A percentile compares a stretch with the other conserved stretches of the same genome.
Conservation (phyloP, 2,797 vertebrate genomes). For the Lophotriccus pileatus region DNA sequence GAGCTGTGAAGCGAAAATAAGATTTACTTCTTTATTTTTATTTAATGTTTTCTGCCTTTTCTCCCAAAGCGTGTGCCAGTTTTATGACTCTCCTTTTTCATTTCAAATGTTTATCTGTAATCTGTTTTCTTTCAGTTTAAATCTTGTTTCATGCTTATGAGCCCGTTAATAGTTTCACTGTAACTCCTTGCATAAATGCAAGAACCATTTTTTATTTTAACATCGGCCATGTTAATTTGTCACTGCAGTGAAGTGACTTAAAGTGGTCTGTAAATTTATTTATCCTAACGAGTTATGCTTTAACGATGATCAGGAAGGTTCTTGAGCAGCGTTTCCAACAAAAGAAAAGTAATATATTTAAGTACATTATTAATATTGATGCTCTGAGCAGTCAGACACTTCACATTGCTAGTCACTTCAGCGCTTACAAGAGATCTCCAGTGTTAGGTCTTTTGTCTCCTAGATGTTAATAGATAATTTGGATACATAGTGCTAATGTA, state of each 20-base stretch:
- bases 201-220: background rate
- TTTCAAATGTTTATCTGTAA: constrained; percentile 20
- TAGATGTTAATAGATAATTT: background rate
- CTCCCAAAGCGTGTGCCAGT: background rate
- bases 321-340: background rate
- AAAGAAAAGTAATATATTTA: background rate
- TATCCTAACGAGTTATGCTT: background rate
- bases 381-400: background rate
- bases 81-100: constrained; percentile 29
- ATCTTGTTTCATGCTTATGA: constrained; percentile 9
- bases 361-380: background rate
- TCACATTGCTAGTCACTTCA: background rate
- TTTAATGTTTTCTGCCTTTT: constrained; percentile 9
- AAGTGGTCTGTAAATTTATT: background rate
- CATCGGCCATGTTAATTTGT: background rate
- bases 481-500: background rate
- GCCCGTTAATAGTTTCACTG: background rate
- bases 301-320: background rate
- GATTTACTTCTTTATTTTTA: constrained; percentile 31
- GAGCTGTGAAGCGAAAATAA: background rate
- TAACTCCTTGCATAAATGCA: background rate
- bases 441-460: background rate
- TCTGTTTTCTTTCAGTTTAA: constrained; percentile 19
- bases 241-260: background rate
- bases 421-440: background rate